Base-by-base conservation (phyloP, 2,113 vertebrate genomes). In the Telmatochromis sp. region DNA sequence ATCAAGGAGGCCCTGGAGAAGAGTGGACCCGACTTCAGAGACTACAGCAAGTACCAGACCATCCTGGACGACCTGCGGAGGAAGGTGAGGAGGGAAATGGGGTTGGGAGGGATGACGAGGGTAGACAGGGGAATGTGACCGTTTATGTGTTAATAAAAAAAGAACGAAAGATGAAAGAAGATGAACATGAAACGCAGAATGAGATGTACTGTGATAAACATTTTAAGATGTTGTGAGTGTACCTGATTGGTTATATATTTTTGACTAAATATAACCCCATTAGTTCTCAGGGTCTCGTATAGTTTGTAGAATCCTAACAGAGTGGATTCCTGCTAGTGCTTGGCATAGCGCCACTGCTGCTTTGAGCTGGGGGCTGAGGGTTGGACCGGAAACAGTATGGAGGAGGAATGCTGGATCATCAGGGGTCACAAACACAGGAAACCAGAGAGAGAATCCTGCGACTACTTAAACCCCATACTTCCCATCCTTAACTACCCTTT, bases 1-100 rank as follows among this genome's bases (percentile, higher is more conserved):
- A 97, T 97, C 95, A 95, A 95, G 47, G 96, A 97, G 92, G 96
- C 95, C 86, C 84, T 97, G 93, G 96, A 94, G 92, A 97, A 96
- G 93, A 96, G 93, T 6, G 96, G 96, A 31, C 96, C 96, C 1
- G 96, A 96, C 89, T 95, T 96, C 81, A 94, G 93, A 78, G 96
- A 97, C 94, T 97, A 96, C 95, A 97, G 96, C 95, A 96, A 95
- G 87, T 97, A 96, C 89, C 94, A 97, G 85, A 86, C 31, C 79
- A 93, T 96, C 90, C 90, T 97, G 81, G 94, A 97, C 1, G 96
- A 96, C 88, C 94, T 97, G 86, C 95, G 96, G 82, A 96, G 82
- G 92, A 97, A 97, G 96, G 96, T 97, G 87, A 96, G 96, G 15
- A 81, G 82, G 9, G n/a, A 17, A 23, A 21, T 15, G 8, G n/a